A percentile compares a stretch with the other conserved stretches of the same genome.
Conservation (phyloP, 2,797 vertebrate genomes). For the Pogoniulus pusillus region DNA sequence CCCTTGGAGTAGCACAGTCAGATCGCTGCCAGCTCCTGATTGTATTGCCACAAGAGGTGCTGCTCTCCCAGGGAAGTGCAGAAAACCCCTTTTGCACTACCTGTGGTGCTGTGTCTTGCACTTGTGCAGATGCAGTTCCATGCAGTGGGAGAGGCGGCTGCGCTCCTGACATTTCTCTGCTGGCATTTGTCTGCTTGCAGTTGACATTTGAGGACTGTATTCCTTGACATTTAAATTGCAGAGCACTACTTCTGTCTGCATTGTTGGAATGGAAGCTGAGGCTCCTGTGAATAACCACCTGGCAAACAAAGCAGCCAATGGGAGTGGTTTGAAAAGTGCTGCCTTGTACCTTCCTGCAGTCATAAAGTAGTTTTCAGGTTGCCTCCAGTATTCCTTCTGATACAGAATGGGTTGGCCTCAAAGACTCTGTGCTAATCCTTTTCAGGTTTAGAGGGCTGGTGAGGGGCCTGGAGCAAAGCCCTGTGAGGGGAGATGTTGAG, state of each 20-base stretch:
- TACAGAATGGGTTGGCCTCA: background rate
- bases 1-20: background rate
- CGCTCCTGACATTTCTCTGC: conserved; percentile 58
- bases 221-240: conserved; percentile 68
- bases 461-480: too few species aligned
- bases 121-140: conserved; percentile 19
- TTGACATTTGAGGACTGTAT: conserved; percentile 62
- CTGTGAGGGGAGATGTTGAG: too few species aligned
- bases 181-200: conserved; percentile 58
- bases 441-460: background rate
- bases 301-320: conserved; percentile 18
- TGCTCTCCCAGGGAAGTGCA: background rate
- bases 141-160: background rate
- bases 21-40: background rate
- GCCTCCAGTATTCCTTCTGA: background rate
- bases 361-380: conserved; percentile 8
- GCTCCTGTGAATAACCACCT: conserved; percentile 11
- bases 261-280: conserved; percentile 51
- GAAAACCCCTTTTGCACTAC: background rate
- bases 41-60: background rate
- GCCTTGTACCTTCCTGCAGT: background rate
- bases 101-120: background rate
- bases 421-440: background rate
- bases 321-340: background rate
- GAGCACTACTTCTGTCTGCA: conserved; percentile 13